Base-by-base conservation (phyloP, 1,140 invertebrate genomes). In the Coboldia fuscipes region DNA sequence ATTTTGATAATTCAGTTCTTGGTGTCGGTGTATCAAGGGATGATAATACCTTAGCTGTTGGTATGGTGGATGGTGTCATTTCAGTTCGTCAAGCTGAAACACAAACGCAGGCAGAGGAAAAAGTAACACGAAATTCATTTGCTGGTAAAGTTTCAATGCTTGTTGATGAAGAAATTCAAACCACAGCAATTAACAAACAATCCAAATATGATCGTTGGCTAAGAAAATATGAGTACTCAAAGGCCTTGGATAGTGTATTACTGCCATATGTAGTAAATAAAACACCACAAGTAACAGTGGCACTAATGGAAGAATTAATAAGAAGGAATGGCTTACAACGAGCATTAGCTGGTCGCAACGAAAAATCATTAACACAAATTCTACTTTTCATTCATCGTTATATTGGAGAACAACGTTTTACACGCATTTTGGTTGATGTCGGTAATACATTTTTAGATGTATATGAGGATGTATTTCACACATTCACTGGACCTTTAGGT, bases 11-110 rank as follows among this genome's bases (percentile, higher is more conserved):
- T 61, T 70, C 84, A 17, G 68, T 97, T 31, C 61, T 96, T 4
- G 90, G 84, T 56, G 56, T 96, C 44, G 86, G 70, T 36, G 64
- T 74, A 42, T 62, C 88, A 56, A 61, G 70, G 37, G 68, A 81
- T 48, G 83, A 94, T 60, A 73, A 81, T 47, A 74, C 79, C 16
- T 51, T 96, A 39, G 81, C 76, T 23, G 79, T 79, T 32, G 90
- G 90, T 33, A 88, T 90, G 74, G 70, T 81, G n/a, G 83, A 92
- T 60, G 85, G 86, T 29, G 59, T 93, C 24, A 68, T 97, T 38
- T 86, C 85, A 4, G 75, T 96, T 16, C 69, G 71, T 39, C 70
- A 79, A 48, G 66, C 75, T 57, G 75, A 81, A 48, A 61, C 64
- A 42, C 57, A 66, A 42, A 51, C 33, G 39, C 52, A 55, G 44